Conservation (phyloP, 2,113 vertebrate genomes). For the Elephantulus edwardii region DNA sequence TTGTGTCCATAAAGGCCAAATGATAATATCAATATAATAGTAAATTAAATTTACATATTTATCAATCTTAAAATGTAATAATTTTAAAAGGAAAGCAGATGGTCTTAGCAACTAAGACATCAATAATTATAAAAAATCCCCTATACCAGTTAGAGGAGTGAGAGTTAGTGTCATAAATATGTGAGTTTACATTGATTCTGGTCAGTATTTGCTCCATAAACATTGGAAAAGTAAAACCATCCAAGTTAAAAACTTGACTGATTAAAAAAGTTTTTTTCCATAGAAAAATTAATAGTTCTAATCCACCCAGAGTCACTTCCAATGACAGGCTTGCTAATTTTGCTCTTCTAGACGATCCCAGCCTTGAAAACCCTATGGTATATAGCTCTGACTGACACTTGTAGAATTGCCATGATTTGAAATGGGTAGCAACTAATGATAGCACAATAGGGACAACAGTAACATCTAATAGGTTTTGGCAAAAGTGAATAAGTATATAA, state of each 20-base stretch:
- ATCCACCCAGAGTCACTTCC: neutral
- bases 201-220: neutral
- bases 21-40: conserved; percentile 21
- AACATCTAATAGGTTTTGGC: neutral
- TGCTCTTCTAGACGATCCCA: neutral
- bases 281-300: neutral
- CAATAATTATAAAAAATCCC: conserved; percentile 24
- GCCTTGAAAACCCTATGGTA: neutral
- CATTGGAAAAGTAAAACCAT: conserved; percentile 32
- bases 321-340: neutral
- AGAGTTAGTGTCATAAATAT: neutral
- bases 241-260: neutral
- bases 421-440: neutral
- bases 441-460: neutral
- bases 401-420: neutral
- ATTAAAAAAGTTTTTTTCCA: too few species aligned
- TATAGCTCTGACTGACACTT: neutral
- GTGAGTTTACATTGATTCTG: conserved; percentile 22
- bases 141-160: conserved; percentile 7
- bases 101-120: conserved; percentile 1
- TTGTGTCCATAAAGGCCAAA: conserved; percentile 36
- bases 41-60: conserved; percentile 38
- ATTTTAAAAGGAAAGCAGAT: conserved; percentile 36
- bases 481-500: neutral
- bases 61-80: conserved; percentile 12